Evolutionary conservation across 2,797 vertebrate species (phyloP).

Genomic region (Ptychadena robeensis): DNA sequence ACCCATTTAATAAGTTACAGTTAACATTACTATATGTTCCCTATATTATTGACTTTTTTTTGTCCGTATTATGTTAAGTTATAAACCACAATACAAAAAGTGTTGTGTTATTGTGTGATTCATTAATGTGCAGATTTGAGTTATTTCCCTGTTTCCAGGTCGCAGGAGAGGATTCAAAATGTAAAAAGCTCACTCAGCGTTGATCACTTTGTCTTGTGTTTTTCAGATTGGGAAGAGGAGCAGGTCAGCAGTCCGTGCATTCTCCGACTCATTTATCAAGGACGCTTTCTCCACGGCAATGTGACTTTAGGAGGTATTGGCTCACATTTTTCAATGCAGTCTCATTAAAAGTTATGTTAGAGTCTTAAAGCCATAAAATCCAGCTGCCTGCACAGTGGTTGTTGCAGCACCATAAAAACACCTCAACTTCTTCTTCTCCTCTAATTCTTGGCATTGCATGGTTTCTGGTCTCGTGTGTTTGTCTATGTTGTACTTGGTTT

Average conservation of each 20-base stretch:
- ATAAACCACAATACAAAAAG: too few relatives aligned
- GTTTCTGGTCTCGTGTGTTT: not conserved
- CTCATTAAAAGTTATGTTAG: constrained; percentile 6
- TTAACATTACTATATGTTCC: too few relatives aligned
- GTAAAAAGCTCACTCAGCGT: not conserved
- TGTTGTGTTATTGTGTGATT: not conserved
- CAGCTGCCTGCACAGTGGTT: not conserved
- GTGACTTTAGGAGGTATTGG: constrained; percentile 94
- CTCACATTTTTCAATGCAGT: constrained; percentile 7
- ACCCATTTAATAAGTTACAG: too few relatives aligned
- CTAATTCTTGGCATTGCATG: not conserved
- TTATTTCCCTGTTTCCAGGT: not conserved
- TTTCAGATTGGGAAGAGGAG: constrained; percentile 95
- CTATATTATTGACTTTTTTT: too few relatives aligned
- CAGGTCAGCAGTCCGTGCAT: constrained; percentile 98
- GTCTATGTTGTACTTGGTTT: not conserved
- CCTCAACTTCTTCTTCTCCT: not conserved
- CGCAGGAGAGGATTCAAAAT: not conserved
- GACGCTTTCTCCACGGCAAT: constrained; percentile 96
- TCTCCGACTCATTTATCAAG: constrained; percentile 97
- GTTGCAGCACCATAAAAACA: not conserved
- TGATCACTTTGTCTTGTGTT: constrained; percentile 62
- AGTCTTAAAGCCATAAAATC: constrained; percentile 40
- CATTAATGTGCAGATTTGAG: not conserved
- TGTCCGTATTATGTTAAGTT: too few relatives aligned